Percentiles rank a stretch among this genome's conserved stretches.
Evolutionary conservation across 2,888 invertebrate genomes (phyloP).

Genomic region (Sepiola atlantica): DNA sequence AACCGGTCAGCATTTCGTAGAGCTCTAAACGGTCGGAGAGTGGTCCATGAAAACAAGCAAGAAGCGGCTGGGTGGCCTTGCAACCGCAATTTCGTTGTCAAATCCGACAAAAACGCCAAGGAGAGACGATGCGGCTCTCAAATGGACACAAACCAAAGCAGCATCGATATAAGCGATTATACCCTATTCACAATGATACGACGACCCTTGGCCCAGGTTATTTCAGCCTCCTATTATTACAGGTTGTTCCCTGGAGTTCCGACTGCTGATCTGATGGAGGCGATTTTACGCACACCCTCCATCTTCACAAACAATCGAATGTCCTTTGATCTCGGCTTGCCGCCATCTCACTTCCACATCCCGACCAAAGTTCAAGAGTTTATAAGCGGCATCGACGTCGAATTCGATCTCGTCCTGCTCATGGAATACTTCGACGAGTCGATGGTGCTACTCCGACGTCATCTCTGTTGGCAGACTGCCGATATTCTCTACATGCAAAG

Average conservation of each 20-base stretch:
- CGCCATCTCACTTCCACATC: conserved; percentile 48
- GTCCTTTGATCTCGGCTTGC: conserved; percentile 63
- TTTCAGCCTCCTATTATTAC: conserved; percentile 59
- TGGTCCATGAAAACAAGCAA: not conserved
- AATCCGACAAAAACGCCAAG: not conserved
- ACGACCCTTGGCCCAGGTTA: conserved; percentile 57
- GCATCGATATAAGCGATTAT: conserved; percentile 48
- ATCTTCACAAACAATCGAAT: conserved; percentile 62
- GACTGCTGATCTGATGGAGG: not conserved
- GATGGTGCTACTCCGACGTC: conserved; percentile 65
- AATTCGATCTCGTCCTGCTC: conserved; percentile 67
- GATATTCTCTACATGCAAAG: conserved; percentile 67
- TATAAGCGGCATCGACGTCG: conserved; percentile 56
- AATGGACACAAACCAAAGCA: not conserved
- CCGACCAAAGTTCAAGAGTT: conserved; percentile 52
- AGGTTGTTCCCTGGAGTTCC: not conserved
- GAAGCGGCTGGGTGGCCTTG: not conserved
- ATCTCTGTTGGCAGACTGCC: conserved; percentile 65
- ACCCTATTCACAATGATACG: conserved; percentile 60
- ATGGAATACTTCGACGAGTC: conserved; percentile 71
- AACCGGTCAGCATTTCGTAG: conserved; percentile 51
- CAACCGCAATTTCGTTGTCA: not conserved
- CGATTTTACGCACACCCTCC: not conserved
- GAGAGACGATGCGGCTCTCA: not conserved
- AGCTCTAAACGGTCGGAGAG: not conserved